Conservation (phyloP, 2,113 vertebrate species). For the Sebastes schlegelii region DNA sequence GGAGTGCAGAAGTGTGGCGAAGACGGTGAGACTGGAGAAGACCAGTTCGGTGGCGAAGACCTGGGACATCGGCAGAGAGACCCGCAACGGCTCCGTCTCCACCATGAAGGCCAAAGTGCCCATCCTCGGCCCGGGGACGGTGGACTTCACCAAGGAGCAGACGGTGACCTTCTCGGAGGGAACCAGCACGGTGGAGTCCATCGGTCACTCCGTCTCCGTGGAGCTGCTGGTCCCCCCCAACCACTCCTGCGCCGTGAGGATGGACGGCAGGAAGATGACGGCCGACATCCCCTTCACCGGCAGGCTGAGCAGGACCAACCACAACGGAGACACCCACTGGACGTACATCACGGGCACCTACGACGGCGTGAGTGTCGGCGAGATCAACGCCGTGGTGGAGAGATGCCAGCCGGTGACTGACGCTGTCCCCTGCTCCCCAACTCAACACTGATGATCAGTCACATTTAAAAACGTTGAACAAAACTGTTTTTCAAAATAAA, state of each 20-base stretch:
- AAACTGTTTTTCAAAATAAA: constrained; percentile 43
- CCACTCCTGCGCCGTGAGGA: constrained; percentile 78
- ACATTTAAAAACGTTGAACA: not conserved
- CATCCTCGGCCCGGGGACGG: constrained; percentile 65
- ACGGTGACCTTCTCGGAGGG: constrained; percentile 77
- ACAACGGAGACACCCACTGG: constrained; percentile 80
- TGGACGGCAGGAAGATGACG: constrained; percentile 82
- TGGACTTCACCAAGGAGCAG: constrained; percentile 81
- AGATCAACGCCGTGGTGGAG: constrained; percentile 81
- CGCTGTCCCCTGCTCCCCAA: constrained; percentile 67
- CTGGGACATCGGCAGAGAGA: constrained; percentile 81
- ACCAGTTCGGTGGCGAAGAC: constrained; percentile 70
- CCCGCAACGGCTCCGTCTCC: constrained; percentile 73
- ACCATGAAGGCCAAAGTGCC: constrained; percentile 82
- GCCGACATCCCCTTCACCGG: constrained; percentile 81
- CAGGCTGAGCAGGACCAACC: constrained; percentile 78
- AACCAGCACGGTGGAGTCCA: constrained; percentile 70
- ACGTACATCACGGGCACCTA: constrained; percentile 78
- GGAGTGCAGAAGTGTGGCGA: constrained; percentile 76
- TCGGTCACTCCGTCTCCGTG: constrained; percentile 75
- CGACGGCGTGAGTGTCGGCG: constrained; percentile 74
- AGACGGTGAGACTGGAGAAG: constrained; percentile 79
- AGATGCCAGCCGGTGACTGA: constrained; percentile 77
- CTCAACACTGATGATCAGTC: constrained; percentile 20
- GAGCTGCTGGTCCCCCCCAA: constrained; percentile 77